A percentile compares a stretch with the other conserved stretches of the same genome.
Conservation (phyloP, 2,888 invertebrate genomes). For the Mactromeris polynyma region DNA sequence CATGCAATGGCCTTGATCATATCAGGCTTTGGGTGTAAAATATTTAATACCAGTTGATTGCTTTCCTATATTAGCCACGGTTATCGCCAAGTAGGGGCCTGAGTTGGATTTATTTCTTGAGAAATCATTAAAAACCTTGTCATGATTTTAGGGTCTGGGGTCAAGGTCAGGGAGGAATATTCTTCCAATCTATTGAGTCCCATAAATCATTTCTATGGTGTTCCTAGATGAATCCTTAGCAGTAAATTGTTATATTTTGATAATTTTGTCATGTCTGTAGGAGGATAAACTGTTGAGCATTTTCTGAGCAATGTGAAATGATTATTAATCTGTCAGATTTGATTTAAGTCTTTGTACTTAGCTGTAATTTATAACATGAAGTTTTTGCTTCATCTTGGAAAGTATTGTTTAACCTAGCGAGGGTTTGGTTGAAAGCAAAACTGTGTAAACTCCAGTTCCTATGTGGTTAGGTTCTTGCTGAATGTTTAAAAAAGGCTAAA, state of each 20-base stretch:
- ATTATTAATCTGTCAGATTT: background rate
- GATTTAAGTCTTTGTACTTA: background rate
- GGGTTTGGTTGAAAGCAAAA: too few relatives aligned
- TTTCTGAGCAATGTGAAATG: background rate
- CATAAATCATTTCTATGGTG: background rate
- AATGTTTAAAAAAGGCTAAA: too few relatives aligned
- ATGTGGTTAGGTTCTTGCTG: too few relatives aligned
- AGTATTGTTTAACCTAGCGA: too few relatives aligned
- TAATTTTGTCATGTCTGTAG: background rate
- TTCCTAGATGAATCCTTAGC: background rate
- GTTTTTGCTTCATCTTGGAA: too few relatives aligned
- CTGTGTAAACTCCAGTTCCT: too few relatives aligned
- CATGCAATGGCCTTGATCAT: background rate
- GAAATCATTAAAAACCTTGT: background rate
- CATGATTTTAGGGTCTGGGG: background rate
- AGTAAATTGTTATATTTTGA: background rate
- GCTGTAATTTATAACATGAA: too few relatives aligned
- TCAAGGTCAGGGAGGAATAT: background rate
- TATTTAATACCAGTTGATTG: constrained; percentile 15
- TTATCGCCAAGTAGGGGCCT: background rate
- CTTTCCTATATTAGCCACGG: background rate
- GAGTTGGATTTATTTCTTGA: background rate
- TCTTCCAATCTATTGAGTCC: background rate
- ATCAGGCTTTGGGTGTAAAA: background rate
- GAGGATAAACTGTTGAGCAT: background rate